Conservation (phyloP, 1,140 invertebrate species). For the Heliothis virescens region DNA sequence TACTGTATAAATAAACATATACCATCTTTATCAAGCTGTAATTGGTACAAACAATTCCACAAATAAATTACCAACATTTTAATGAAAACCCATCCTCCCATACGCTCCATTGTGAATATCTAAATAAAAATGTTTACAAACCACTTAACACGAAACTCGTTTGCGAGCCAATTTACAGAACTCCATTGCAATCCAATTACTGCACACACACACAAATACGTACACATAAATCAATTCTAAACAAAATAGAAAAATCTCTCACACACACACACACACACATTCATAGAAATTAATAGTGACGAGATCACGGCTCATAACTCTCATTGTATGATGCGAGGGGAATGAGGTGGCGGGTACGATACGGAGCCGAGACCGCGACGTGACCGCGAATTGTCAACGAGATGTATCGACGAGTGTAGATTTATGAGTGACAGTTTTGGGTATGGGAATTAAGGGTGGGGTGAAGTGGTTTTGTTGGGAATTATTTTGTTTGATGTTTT, state of each 20-base stretch:
- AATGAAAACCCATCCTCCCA: neutral
- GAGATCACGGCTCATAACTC: slow-evolving; percentile 17
- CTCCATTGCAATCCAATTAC: slow-evolving; percentile 27
- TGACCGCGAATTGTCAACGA: slow-evolving; percentile 39
- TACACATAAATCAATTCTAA: neutral
- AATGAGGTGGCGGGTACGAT: neutral
- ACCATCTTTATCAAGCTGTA: neutral
- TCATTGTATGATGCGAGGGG: slow-evolving; percentile 3
- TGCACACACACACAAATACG: neutral
- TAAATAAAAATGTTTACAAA: neutral
- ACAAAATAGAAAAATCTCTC: slow-evolving; percentile 9
- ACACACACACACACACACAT: neutral
- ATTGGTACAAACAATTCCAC: neutral
- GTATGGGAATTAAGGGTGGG: neutral
- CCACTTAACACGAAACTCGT: slow-evolving; percentile 26
- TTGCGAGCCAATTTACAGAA: slow-evolving; percentile 2
- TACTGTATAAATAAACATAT: too few species aligned
- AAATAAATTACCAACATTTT: too few species aligned
- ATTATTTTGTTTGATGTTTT: too few species aligned
- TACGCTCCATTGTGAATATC: too few species aligned
- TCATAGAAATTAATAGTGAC: slow-evolving; percentile 13
- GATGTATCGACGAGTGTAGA: slow-evolving; percentile 40
- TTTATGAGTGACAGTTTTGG: slow-evolving; percentile 38
- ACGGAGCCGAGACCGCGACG: slow-evolving; percentile 20
- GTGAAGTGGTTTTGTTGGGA: neutral